These are phyloP conservation scores for Acarapis woodi DNA, from an alignment of 1,140 invertebrate species.

Conservation along the genomic window DNA sequence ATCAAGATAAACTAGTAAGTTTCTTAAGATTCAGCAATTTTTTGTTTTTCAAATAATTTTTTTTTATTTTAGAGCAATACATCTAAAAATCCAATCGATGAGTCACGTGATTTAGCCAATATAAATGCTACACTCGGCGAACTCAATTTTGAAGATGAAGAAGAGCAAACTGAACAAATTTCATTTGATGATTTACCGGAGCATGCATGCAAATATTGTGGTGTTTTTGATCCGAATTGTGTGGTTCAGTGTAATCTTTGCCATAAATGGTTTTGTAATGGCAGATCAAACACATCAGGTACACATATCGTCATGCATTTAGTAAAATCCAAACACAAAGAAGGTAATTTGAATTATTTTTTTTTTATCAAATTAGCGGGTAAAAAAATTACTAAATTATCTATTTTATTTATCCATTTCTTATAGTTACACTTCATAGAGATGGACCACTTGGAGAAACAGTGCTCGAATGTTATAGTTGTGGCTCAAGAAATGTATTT, in stretches of 20 bases:
- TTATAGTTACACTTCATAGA: conserved; percentile 83
- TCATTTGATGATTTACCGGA: conserved; percentile 65
- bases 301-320: conserved; percentile 97
- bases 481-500: conserved; percentile 89
- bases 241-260: conserved; percentile 95
- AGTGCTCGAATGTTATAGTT: conserved; percentile 90
- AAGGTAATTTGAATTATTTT: no score
- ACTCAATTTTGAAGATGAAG: conserved; percentile 28
- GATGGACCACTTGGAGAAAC: conserved; percentile 94
- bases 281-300: conserved; percentile 82
- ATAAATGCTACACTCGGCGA: conserved; percentile 17
- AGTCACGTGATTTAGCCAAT: conserved; percentile 17
- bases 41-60: neutral
- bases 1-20: no score
- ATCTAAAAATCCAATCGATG: conserved; percentile 16
- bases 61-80: neutral
- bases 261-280: conserved; percentile 99
- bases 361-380: no score
- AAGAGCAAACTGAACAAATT: conserved; percentile 63
- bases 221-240: conserved; percentile 85
- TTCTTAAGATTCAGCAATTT: no score
- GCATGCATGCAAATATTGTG: conserved; percentile 90
- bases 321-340: conserved; percentile 90
- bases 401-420: no score
- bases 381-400: no score